Conservation (phyloP, 1,140 invertebrate species). For the Calephelis nemesis region DNA sequence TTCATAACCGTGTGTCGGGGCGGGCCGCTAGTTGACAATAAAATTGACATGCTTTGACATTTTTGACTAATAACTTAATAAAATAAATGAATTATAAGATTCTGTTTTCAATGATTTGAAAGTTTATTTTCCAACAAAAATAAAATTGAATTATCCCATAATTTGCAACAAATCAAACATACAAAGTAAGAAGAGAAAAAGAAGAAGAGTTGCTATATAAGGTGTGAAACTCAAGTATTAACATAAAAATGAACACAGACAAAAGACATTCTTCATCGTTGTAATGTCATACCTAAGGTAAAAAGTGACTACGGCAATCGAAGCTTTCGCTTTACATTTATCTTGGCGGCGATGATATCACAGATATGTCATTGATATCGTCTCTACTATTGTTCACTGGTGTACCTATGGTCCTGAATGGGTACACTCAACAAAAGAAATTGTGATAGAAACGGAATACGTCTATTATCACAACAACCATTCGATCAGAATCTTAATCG, state of each 20-base stretch:
- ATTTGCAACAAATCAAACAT: too few relatives aligned
- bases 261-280: conserved; percentile 59
- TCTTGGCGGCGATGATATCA: conserved; percentile 50
- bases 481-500: neutral
- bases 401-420: conserved; percentile 22
- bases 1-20: too few relatives aligned
- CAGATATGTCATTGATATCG: conserved; percentile 47
- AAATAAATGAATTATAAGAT: too few relatives aligned
- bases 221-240: conserved; percentile 17
- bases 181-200: too few relatives aligned
- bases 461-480: neutral
- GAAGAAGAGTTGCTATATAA: conserved; percentile 24
- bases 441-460: conserved; percentile 4
- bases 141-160: too few relatives aligned
- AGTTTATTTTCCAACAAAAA: too few relatives aligned
- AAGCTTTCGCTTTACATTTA: conserved; percentile 45
- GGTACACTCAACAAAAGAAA: conserved; percentile 23
- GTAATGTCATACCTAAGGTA: conserved; percentile 50
- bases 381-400: conserved; percentile 48
- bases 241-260: conserved; percentile 28
- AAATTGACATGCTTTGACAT: too few relatives aligned
- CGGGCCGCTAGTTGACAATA: too few relatives aligned
- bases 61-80: too few relatives aligned
- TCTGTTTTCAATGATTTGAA: too few relatives aligned
- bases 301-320: conserved; percentile 40